Evolutionary conservation across 2,888 invertebrate species (phyloP), one percentile per base, ranked within the genome.

Genomic region (Epinotia bilunana): DNA sequence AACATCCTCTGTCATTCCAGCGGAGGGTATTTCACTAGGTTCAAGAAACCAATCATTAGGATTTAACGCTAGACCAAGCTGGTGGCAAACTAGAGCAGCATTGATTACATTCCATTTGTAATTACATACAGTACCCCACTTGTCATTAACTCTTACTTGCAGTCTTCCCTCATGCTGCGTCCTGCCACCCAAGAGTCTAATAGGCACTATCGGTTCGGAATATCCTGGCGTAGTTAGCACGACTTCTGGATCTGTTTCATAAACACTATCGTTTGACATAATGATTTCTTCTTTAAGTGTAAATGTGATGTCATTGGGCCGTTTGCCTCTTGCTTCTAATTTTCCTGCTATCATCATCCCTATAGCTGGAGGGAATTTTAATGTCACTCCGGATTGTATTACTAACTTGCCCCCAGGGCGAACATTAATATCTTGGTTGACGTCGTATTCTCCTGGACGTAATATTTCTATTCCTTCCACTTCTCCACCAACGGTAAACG

Each of bases 91-190:
- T 65, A 99, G 91, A 0, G 99, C 98, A 0, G 99, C 99, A 85
- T 98, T 97, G 61, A 96, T 95, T 23, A 98, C 96, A 62, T 97
- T 98, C 99, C 99, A 99, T 63, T 97, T 98, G 86, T 99, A 98
- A 90, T 98, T 98, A 87, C 99, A 99, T 0, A 99, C 98, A 0
- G 99, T 99, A 53, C 99, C 99, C 99, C 99, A 99, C 86, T 96
- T 96, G 0, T 97, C 97, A 76, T 97, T 96, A 11, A 99, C 94
- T 83, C 96, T 95, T 0, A 99, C 95, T 94, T 98, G 98, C 55
- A 98, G 88, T 79, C 99, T 95, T 0, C 99, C 99, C 93, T 99
- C 98, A 57, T 96, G 95, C 70, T 95, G 95, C 2, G 96, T 96
- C 78, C 95, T 95, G 0, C 98, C 98, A 23, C 98, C 98, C 1